These are phyloP conservation scores for Pterostichus madidus DNA, from an alignment of 2,888 invertebrate genomes.

Conservation along the genomic window DNA sequence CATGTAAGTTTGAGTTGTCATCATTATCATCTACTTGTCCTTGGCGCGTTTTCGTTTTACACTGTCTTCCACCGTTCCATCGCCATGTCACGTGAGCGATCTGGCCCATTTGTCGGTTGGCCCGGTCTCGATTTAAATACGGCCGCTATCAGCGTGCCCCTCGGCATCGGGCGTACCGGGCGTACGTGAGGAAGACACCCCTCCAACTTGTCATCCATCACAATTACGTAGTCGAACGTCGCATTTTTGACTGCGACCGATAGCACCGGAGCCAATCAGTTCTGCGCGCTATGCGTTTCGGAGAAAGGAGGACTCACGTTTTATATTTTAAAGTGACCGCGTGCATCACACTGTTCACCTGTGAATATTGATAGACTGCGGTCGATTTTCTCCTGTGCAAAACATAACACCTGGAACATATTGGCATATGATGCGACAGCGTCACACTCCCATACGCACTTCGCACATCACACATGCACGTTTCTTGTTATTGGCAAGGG, in stretches of 20 bases:
- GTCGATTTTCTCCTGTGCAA: slow-evolving; percentile 57
- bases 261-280: slow-evolving; percentile 40
- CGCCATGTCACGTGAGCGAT: slow-evolving; percentile 46
- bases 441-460: slow-evolving; percentile 29
- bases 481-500: not conserved
- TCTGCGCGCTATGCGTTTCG: not conserved
- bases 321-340: slow-evolving; percentile 39
- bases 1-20: slow-evolving; percentile 2
- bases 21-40: slow-evolving; percentile 17
- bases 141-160: slow-evolving; percentile 54
- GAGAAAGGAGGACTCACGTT: slow-evolving; percentile 21
- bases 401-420: slow-evolving; percentile 56
- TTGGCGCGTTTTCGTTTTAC: slow-evolving; percentile 17
- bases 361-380: slow-evolving; percentile 50
- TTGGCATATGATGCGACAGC: slow-evolving; percentile 56
- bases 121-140: slow-evolving; percentile 54
- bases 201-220: slow-evolving; percentile 62
- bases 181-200: slow-evolving; percentile 54
- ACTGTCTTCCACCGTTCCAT: not conserved
- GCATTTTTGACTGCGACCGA: slow-evolving; percentile 54
- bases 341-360: slow-evolving; percentile 17
- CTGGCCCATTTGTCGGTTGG: slow-evolving; percentile 55
- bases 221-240: slow-evolving; percentile 60
- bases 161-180: slow-evolving; percentile 17
- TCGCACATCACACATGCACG: slow-evolving; percentile 18